Evolutionary conservation across 1,140 invertebrate species (phyloP).

Genomic region (Stratiolaelaps scimitus): DNA sequence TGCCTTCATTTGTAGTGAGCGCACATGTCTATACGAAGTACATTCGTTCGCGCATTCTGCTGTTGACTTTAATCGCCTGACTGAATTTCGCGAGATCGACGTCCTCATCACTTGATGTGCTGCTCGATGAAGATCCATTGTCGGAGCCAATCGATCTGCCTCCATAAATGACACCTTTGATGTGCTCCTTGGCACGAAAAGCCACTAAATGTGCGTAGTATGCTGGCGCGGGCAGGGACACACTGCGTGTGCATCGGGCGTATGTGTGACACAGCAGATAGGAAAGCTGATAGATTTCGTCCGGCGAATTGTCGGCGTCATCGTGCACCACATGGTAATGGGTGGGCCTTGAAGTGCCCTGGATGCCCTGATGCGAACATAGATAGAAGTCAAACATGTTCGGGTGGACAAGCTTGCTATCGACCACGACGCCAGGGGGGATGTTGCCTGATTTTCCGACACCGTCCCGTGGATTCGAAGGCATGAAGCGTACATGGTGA

Average conservation of each 20-base stretch:
- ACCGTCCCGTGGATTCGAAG: neutral
- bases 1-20: too few relatives aligned
- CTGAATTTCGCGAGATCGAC: neutral
- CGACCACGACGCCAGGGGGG: conserved; percentile 58
- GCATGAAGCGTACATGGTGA: conserved; percentile 57
- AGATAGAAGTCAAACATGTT: conserved; percentile 73
- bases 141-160: too few relatives aligned
- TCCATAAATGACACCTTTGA: neutral
- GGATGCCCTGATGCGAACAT: conserved; percentile 54
- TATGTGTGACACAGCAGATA: conserved; percentile 80
- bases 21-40: conserved; percentile 7
- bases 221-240: conserved; percentile 82
- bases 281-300: conserved; percentile 66
- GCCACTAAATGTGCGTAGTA: conserved; percentile 90
- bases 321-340: conserved; percentile 75
- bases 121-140: too few relatives aligned
- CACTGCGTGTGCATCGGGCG: conserved; percentile 65
- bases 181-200: conserved; percentile 47
- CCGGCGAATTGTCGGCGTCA: conserved; percentile 56
- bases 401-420: conserved; percentile 64
- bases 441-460: neutral
- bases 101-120: neutral
- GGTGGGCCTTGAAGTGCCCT: conserved; percentile 72
- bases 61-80: neutral
- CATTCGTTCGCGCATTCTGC: neutral